These are phyloP conservation scores for Strigamia crassipes DNA, from an alignment of 2,888 invertebrate species.

Conservation along the genomic window DNA sequence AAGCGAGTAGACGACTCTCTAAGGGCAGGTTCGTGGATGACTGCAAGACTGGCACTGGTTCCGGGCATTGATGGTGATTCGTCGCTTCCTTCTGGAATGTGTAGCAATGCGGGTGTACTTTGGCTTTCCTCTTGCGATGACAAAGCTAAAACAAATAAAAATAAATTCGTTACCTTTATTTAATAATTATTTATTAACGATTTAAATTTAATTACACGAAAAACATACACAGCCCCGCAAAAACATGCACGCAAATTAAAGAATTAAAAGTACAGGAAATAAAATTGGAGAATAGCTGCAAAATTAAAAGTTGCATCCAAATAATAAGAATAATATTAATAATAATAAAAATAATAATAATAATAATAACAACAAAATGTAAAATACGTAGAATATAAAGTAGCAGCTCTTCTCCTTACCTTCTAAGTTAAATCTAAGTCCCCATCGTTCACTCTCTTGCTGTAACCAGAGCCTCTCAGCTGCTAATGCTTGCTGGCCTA, in stretches of 20 bases:
- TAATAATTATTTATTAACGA: not conserved
- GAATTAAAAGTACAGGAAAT: not conserved
- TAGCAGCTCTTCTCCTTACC: conserved; percentile 63
- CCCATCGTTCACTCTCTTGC: conserved; percentile 87
- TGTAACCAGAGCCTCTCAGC: conserved; percentile 89
- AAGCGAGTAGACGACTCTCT: conserved; percentile 65
- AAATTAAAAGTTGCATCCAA: not conserved
- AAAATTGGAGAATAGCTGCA: conserved; percentile 33
- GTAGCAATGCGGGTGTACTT: conserved; percentile 81
- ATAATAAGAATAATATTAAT: not conserved
- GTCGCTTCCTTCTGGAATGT: conserved; percentile 62
- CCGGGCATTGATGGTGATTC: conserved; percentile 53
- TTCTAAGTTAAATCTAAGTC: conserved; percentile 78
- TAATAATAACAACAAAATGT: not conserved
- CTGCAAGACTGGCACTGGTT: conserved; percentile 71
- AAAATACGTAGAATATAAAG: conserved; percentile 36
- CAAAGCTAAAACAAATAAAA: conserved; percentile 64
- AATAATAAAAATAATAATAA: not conserved
- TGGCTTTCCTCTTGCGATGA: conserved; percentile 87
- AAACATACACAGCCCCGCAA: conserved; percentile 13
- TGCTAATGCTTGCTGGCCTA: conserved; percentile 75
- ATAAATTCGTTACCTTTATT: not conserved
- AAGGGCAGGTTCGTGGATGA: conserved; percentile 82
- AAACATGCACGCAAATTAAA: conserved; percentile 41
- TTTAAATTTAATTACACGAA: not conserved